These are phyloP conservation scores for Cyprinodon tularosa DNA, from an alignment of 2,113 vertebrate genomes.

Conservation along the genomic window DNA sequence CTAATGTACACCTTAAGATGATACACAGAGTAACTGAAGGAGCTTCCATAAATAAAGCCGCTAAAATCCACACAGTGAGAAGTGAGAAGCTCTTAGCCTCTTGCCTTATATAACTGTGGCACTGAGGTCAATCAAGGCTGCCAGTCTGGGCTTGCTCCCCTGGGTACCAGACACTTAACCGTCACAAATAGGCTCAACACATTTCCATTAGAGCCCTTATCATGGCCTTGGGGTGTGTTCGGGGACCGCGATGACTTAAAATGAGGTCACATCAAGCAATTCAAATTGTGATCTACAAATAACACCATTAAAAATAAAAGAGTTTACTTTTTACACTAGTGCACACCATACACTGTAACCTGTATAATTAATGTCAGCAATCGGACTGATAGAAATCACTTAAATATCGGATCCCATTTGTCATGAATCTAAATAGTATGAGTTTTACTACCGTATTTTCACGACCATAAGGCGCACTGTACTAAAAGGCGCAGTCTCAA, in stretches of 20 bases:
- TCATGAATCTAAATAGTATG: too few species aligned
- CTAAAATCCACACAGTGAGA: slow-evolving; percentile 19
- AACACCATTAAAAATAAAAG: too few species aligned
- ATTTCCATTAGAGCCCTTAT: slow-evolving; percentile 46
- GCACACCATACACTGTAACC: background rate
- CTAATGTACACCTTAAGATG: background rate
- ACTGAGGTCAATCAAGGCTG: slow-evolving; percentile 52
- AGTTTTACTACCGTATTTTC: too few species aligned
- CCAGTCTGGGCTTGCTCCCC: slow-evolving; percentile 12
- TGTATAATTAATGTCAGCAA: too few species aligned
- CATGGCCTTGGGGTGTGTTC: slow-evolving; percentile 34
- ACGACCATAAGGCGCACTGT: too few species aligned
- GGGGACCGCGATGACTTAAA: slow-evolving; percentile 25
- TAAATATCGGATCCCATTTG: too few species aligned
- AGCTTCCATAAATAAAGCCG: slow-evolving; percentile 2
- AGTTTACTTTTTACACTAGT: background rate
- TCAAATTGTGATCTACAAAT: background rate
- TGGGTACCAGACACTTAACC: slow-evolving; percentile 46
- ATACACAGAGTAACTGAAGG: background rate
- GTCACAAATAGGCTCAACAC: slow-evolving; percentile 48
- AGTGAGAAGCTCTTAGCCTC: slow-evolving; percentile 5
- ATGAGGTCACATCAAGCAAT: background rate
- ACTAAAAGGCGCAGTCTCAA: too few species aligned
- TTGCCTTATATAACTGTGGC: slow-evolving; percentile 38
- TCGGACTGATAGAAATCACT: too few species aligned